Conservation (phyloP, 2,888 invertebrate genomes). For the Rhodophaea formosa region DNA sequence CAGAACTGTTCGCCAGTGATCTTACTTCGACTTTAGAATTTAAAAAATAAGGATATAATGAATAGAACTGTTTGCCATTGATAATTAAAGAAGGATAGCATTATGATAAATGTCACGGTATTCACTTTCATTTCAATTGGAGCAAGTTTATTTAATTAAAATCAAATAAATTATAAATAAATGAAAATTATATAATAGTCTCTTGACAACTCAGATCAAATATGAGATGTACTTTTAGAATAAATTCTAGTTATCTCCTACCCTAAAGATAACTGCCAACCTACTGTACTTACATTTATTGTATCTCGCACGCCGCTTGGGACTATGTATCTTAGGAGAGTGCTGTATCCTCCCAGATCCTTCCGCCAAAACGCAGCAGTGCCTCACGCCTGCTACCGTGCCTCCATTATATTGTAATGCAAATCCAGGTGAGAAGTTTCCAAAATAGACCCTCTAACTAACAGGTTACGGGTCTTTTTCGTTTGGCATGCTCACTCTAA, state of each 20-base stretch:
- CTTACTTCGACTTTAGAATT: too few relatives aligned
- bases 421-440: conserved; percentile 77
- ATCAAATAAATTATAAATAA: too few relatives aligned
- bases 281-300: conserved; percentile 26
- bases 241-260: not conserved
- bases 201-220: too few relatives aligned
- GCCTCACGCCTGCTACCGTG: conserved; percentile 68
- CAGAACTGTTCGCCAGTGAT: too few relatives aligned
- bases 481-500: conserved; percentile 19
- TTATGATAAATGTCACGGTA: too few relatives aligned
- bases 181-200: too few relatives aligned
- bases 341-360: conserved; percentile 74
- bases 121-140: too few relatives aligned
- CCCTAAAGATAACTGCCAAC: not conserved
- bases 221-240: not conserved
- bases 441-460: conserved; percentile 51
- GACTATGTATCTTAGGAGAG: conserved; percentile 57
- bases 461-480: conserved; percentile 22
- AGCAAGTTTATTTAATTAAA: too few relatives aligned
- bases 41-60: too few relatives aligned
- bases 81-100: too few relatives aligned
- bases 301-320: conserved; percentile 48
- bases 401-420: conserved; percentile 72
- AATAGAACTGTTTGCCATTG: too few relatives aligned
- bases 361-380: conserved; percentile 70